Conservation (phyloP, 2,113 vertebrate species). For the Polypterus senegalus region DNA sequence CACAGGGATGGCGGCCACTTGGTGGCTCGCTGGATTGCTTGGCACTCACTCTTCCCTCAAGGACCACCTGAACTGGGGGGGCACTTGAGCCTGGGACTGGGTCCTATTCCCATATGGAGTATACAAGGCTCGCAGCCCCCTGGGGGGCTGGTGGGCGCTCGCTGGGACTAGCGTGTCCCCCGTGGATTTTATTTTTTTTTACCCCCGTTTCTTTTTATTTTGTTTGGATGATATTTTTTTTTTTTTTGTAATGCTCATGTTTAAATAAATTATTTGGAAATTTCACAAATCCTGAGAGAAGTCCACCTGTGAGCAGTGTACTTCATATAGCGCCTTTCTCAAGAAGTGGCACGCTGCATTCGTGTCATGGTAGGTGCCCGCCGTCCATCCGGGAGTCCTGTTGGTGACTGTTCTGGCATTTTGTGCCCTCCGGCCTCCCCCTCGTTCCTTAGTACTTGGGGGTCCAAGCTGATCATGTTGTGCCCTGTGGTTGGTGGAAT, state of each 20-base stretch:
- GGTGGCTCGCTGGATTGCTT: too few species aligned
- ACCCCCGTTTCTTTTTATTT: not conserved
- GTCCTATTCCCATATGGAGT: not conserved
- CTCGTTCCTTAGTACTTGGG: too few species aligned
- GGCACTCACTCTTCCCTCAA: too few species aligned
- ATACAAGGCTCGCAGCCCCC: not conserved
- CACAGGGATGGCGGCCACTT: not conserved
- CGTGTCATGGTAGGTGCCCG: too few species aligned
- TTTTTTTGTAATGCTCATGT: conserved; percentile 46
- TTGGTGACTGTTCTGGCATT: too few species aligned
- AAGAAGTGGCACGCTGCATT: too few species aligned
- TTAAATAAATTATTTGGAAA: conserved; percentile 48
- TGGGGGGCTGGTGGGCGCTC: not conserved
- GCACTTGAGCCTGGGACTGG: conserved; percentile 17
- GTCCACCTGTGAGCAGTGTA: too few species aligned
- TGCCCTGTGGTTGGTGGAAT: too few species aligned
- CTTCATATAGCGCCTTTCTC: too few species aligned
- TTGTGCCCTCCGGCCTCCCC: too few species aligned
- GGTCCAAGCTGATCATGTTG: too few species aligned
- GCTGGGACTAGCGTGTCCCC: not conserved
- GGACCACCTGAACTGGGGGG: not conserved
- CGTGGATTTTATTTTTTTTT: not conserved
- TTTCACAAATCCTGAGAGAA: conserved; percentile 12
- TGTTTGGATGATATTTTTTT: conserved; percentile 14
- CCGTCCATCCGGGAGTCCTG: too few species aligned